Percentiles rank a stretch among this genome's conserved stretches.
These are phyloP conservation scores for Apeltes quadracus DNA, from an alignment of 2,113 vertebrate species.

Conservation along the genomic window DNA sequence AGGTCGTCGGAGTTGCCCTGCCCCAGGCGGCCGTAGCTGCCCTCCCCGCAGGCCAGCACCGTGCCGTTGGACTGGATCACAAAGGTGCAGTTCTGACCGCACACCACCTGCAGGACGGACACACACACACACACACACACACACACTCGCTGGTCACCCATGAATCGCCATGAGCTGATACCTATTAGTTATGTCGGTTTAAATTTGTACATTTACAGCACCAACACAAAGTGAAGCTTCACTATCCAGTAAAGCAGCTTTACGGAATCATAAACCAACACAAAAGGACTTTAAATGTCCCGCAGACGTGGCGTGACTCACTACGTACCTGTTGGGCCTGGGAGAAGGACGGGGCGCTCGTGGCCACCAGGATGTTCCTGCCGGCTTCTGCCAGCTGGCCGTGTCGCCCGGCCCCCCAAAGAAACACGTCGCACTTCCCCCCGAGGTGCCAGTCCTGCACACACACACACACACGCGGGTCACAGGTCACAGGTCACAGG, in stretches of 20 bases:
- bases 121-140: too few species aligned
- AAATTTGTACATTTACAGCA: too few species aligned
- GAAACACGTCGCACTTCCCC: slow-evolving; percentile 92
- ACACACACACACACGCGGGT: slow-evolving; percentile 16
- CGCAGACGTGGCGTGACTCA: not conserved
- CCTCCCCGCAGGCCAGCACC: slow-evolving; percentile 83
- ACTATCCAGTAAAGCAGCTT: too few species aligned
- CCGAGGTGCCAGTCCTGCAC: slow-evolving; percentile 96
- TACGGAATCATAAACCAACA: too few species aligned
- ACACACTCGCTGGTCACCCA: too few species aligned
- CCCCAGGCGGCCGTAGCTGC: slow-evolving; percentile 84
- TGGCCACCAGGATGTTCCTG: slow-evolving; percentile 93
- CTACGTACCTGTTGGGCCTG: slow-evolving; percentile 92
- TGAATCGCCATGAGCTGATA: too few species aligned
- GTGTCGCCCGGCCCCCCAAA: slow-evolving; percentile 96
- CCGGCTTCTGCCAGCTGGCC: slow-evolving; percentile 96
- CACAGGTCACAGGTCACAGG: not conserved
- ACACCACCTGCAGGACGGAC: slow-evolving; percentile 75
- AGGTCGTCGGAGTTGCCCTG: slow-evolving; percentile 86
- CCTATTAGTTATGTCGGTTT: too few species aligned
- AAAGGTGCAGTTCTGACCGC: slow-evolving; percentile 86
- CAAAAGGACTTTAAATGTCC: too few species aligned
- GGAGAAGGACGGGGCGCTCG: slow-evolving; percentile 90
- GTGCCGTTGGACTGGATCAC: slow-evolving; percentile 84
- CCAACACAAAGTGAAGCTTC: too few species aligned